phyloP scores from a whole-genome alignment of 2,797 vertebrate species.

The Morelia viridis region DNA sequence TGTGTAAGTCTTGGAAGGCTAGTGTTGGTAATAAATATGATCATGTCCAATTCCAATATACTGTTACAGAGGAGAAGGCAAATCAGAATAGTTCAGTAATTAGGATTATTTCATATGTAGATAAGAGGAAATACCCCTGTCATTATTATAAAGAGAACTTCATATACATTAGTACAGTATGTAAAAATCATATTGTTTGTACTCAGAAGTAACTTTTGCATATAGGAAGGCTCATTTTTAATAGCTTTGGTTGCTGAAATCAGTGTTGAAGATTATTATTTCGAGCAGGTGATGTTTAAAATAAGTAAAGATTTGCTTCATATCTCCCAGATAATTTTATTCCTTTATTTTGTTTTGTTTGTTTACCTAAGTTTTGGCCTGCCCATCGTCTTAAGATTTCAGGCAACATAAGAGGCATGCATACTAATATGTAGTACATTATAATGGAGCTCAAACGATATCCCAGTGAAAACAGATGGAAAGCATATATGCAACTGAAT shows the following conservation, averaged over 20 bases:
- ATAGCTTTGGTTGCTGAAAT: neutral
- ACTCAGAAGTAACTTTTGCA: neutral
- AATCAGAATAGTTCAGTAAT: neutral
- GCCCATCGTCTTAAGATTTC: neutral
- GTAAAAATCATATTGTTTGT: neutral
- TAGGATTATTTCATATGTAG: neutral
- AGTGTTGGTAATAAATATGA: neutral
- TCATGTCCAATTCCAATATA: neutral
- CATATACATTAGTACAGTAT: neutral
- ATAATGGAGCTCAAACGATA: neutral
- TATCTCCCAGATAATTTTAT: neutral
- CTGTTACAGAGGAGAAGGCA: neutral
- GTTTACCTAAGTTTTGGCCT: neutral
- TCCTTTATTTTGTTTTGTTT: neutral
- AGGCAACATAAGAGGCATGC: neutral
- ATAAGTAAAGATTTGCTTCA: neutral
- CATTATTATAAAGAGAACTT: neutral
- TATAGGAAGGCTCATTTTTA: neutral
- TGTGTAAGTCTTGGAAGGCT: neutral
- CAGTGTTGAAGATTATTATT: neutral
- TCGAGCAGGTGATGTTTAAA: neutral
- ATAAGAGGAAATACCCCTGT: neutral
- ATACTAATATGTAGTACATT: neutral
- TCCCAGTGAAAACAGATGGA: too few species aligned
- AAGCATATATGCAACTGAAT: too few species aligned